Evolutionary conservation across 1,140 invertebrate species (phyloP), one percentile per base, ranked within the genome.

Genomic region (Coenobita brevimanus): DNA sequence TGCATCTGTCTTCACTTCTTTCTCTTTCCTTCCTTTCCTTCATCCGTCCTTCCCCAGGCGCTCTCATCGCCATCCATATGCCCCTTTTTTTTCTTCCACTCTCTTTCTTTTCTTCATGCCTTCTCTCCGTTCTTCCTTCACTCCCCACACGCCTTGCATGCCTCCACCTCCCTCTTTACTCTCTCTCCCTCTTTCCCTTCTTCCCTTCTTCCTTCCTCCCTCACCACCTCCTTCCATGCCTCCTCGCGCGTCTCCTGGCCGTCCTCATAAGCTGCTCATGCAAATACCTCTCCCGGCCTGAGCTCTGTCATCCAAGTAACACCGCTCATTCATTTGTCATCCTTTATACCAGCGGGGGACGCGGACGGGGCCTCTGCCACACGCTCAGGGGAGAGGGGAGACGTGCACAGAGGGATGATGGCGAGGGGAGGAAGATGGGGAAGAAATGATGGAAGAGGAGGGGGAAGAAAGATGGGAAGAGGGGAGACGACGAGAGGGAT

Each of bases 311-410:
- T 87, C 85, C 85, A 54, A 24, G 33, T 81, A 81, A 87, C 75
- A 87, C 85, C 85, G 21, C 85, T 87, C 76, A 80, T 87, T 80
- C 85, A 87, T 87, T 87, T 87, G 85, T 87, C 85, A 87, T 87
- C 76, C 76, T 57, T 46, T 76, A 80, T 64, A 54, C 43, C 82
- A 46, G 82, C 17, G 41, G 79, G 79, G 38, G 60, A 50, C 46
- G 17, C 46, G 6, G 6, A 50, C 27, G 67, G 33, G 67, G 36
- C 3, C 36, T 21, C 10, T 15, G 21, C n/a, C n/a, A n/a, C 1
- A 27, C 10, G 8, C 30, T 24, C 15, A 15, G 21, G 67, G 27
- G 67, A 69, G 24, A 54, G 41, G 46, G 17, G 46, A 50, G 6
- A 17, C 6, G 17, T 8, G 46, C 6, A 8, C 6, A 8, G 46